Conservation (phyloP, 2,113 vertebrate species). For the Triplophysa rosa region DNA sequence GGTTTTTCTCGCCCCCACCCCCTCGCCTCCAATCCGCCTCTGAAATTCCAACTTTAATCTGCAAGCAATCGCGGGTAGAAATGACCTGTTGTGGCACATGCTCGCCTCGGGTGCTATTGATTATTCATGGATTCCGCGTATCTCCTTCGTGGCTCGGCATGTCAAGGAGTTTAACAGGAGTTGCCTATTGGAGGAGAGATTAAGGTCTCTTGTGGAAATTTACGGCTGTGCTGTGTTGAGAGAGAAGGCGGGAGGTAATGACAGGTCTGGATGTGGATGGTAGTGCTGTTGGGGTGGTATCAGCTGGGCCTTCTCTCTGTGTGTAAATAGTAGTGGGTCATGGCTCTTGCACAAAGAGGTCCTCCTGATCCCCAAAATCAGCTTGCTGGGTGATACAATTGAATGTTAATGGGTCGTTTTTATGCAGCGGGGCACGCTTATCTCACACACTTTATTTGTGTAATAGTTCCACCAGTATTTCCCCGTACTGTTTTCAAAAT, state of each 20-base stretch:
- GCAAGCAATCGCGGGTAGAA: constrained; percentile 56
- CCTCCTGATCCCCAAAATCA: constrained; percentile 71
- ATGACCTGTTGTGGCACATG: constrained; percentile 54
- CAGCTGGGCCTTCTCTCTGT: constrained; percentile 72
- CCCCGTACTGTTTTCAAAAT: neutral
- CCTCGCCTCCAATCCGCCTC: constrained; percentile 19
- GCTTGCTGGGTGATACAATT: constrained; percentile 7
- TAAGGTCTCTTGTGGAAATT: constrained; percentile 72
- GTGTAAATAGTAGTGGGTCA: constrained; percentile 73
- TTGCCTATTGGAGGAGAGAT: constrained; percentile 65
- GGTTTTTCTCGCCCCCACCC: neutral
- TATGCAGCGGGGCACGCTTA: neutral
- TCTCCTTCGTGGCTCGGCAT: constrained; percentile 49
- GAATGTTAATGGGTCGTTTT: constrained; percentile 27
- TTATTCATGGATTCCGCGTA: constrained; percentile 65
- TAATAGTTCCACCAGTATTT: neutral
- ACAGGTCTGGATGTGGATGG: constrained; percentile 70
- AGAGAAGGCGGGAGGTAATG: constrained; percentile 58
- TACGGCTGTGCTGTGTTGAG: constrained; percentile 62
- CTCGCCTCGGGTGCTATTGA: constrained; percentile 53
- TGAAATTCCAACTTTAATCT: constrained; percentile 66
- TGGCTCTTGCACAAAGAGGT: constrained; percentile 69
- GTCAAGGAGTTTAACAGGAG: constrained; percentile 65
- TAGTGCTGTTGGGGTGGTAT: constrained; percentile 64
- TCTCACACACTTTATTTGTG: constrained; percentile 18